Evolutionary conservation across 1,140 invertebrate genomes (phyloP), one percentile per base, ranked within the genome.

Genomic region (Daktulosphaira vitifoliae): DNA sequence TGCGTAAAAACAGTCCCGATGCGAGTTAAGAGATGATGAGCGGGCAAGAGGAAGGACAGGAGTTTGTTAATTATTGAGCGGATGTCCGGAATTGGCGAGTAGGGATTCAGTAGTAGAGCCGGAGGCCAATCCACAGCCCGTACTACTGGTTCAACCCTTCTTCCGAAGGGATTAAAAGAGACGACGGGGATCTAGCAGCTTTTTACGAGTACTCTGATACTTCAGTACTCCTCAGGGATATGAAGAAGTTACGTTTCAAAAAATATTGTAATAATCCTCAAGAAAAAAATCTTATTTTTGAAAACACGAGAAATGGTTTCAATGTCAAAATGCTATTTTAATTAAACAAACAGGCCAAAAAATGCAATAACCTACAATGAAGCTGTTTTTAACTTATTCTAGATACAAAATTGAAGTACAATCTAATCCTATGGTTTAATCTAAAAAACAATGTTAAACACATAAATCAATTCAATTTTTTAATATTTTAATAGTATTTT

Each of bases 31-130:
- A 39, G 23, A 16, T 44, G 38, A n/a, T 23, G 42, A 20, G 16
- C 18, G 56, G 26, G 2, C 25, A 4, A 16, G n/a, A 33, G 29
- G 26, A 16, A 33, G 56, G 56, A 11, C 11, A 16, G 25, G 25
- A 42, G 6, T 23, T 62, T 33, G 56, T 62, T 62, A 62, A 62
- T 62, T 62, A 62, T 62, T 62, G 56, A 62, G 42, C 56, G 56
- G 56, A 62, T 22, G 56, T 62, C 56, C 56, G 56, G 56, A 48
- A 62, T 62, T 33, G 42, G 56, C 42, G 56, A 48, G 46, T 33
- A 29, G 56, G 56, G 56, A 33, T 48, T 48, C 56, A 18, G 56
- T 13, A 18, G 56, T 29, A 33, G 25, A 33, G 44, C 56, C 39
- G 25, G 56, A 46, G 56, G 39, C 25, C 56, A 48, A 48, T 46